These are phyloP conservation scores for Metaphire vulgaris DNA, from an alignment of 1,140 invertebrate species.

Conservation along the genomic window DNA sequence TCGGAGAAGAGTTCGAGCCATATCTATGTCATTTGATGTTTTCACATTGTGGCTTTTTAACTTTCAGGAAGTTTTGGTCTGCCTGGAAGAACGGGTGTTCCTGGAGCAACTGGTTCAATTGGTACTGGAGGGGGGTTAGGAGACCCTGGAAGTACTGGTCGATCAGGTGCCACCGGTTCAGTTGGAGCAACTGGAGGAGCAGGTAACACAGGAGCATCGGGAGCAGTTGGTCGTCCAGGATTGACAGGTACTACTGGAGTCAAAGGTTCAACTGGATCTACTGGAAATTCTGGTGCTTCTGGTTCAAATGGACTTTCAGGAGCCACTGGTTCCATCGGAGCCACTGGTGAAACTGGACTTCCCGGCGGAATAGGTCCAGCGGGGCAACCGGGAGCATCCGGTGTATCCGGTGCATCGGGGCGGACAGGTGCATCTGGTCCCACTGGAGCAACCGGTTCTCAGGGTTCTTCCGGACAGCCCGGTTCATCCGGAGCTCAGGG, in stretches of 20 bases:
- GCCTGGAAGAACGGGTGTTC: background rate
- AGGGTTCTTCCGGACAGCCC: conserved; percentile 10
- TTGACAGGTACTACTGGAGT: conserved; percentile 12
- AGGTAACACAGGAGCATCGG: background rate
- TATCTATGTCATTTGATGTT: too few species aligned
- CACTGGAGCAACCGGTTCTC: background rate
- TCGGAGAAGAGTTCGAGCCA: too few species aligned
- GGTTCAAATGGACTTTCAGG: conserved; percentile 20
- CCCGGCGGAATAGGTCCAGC: background rate
- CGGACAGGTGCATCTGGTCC: conserved; percentile 18
- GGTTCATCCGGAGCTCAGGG: background rate
- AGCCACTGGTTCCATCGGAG: background rate
- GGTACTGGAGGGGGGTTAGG: too few species aligned
- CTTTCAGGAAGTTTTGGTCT: too few species aligned
- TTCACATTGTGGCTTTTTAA: too few species aligned
- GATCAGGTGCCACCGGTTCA: background rate
- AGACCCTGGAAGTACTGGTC: background rate
- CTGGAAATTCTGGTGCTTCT: conserved; percentile 14
- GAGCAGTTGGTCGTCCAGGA: background rate
- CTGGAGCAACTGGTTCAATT: background rate
- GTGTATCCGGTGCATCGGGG: conserved; percentile 7
- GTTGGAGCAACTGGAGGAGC: too few species aligned
- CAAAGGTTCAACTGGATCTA: conserved; percentile 16
- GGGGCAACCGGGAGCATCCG: background rate
- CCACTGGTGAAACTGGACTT: background rate